Conservation (phyloP, 2,797 vertebrate species). For the Coranthus polyacanthus region DNA sequence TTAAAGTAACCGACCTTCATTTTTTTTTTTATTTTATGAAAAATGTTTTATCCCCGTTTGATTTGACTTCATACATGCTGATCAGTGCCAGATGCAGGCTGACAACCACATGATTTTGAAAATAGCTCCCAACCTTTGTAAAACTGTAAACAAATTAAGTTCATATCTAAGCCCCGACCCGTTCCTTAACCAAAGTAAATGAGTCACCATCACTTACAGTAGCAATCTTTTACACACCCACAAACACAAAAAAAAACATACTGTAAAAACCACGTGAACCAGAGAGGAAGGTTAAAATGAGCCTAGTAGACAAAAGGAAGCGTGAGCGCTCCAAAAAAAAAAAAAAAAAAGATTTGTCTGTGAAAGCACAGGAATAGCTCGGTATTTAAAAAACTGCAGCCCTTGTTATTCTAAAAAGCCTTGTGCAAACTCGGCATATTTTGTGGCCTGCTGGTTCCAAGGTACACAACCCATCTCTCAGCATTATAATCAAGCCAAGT, state of each 20-base stretch:
- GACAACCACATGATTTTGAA: not conserved
- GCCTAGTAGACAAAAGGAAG: conserved; percentile 51
- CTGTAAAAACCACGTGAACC: conserved; percentile 1
- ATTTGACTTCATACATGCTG: not conserved
- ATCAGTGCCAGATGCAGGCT: not conserved
- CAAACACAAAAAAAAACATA: conserved; percentile 6
- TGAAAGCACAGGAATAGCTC: conserved; percentile 42
- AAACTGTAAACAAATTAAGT: conserved; percentile 20
- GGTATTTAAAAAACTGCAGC: conserved; percentile 42
- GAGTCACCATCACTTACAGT: conserved; percentile 24
- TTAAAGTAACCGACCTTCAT: not conserved
- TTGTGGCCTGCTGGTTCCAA: conserved; percentile 66
- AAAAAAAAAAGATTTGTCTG: conserved; percentile 38
- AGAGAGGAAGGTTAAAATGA: conserved; percentile 6
- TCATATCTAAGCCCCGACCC: not conserved
- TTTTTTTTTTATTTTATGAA: no score
- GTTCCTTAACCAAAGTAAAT: conserved; percentile 23
- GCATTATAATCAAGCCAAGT: conserved; percentile 72
- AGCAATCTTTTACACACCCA: conserved; percentile 12
- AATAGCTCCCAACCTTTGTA: not conserved
- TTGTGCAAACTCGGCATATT: conserved; percentile 73
- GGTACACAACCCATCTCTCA: conserved; percentile 69
- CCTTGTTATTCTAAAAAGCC: conserved; percentile 57
- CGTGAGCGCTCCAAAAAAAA: conserved; percentile 31
- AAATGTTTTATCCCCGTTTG: no score